A percentile compares a stretch with the other conserved stretches of the same genome.
These are phyloP conservation scores for Diploptera punctata DNA, from an alignment of 2,888 invertebrate genomes.

Conservation along the genomic window DNA sequence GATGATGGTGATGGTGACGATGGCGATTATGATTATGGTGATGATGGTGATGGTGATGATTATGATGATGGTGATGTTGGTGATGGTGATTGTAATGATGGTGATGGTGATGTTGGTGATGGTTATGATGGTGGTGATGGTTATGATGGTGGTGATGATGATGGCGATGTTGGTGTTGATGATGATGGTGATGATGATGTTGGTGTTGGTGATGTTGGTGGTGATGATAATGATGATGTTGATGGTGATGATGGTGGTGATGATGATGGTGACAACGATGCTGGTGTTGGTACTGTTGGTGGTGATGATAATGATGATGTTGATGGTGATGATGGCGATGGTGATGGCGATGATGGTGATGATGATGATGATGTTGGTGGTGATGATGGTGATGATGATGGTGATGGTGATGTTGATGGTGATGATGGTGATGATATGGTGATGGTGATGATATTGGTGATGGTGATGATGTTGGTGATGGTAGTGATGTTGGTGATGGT, in stretches of 20 bases:
- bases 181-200: no score
- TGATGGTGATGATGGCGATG: neutral
- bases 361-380: no score
- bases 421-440: neutral
- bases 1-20: neutral
- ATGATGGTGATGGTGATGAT: no score
- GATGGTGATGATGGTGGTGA: neutral
- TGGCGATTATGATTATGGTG: no score
- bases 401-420: neutral
- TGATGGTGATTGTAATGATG: neutral
- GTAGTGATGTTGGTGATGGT: neutral
- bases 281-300: neutral
- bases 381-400: neutral
- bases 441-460: no score
- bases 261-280: neutral
- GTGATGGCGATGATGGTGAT: neutral
- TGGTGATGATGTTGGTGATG: no score
- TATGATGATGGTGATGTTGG: no score
- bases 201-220: no score
- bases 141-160: no score
- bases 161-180: no score
- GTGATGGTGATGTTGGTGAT: neutral
- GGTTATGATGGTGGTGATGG: no score
- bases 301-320: neutral
- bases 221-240: neutral